Base-by-base conservation (phyloP, 1,140 invertebrate genomes). In the Scaptomyza pallida region DNA sequence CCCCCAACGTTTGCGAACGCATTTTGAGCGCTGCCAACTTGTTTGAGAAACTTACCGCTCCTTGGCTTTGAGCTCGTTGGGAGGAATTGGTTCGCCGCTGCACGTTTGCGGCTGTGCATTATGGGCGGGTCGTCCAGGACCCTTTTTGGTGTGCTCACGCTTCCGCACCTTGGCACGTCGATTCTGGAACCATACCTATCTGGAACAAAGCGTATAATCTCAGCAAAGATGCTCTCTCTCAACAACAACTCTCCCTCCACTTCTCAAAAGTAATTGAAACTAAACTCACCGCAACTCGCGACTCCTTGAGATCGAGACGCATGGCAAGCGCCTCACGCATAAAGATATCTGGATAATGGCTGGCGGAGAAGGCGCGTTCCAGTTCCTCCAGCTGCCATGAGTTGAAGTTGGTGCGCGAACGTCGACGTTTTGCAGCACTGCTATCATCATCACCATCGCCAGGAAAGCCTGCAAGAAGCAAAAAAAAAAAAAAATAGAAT, bases 151-250 rank as follows among this genome's bases (percentile, higher is more conserved):
- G 93, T 99, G 98, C 92, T 99, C 99, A 92, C 98, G 98, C 93
- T 99, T 99, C 60, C 98, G 94, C 97, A 98, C 99, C 93, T 99
- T 99, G 12, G 99, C 99, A 54, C 99, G 93, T 50, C 99, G 94
- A 93, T 99, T 99, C 94, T 99, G 99, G 93, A 99, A 99, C 98
- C 98, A 99, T 62, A 99, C 99, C 98, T 99, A 91, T 91, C 89
- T 91, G 89, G 80, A 91, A 91, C 89, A 90, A 86, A 90, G 90
- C 76, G 89, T 82, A 91, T 89, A 90, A 91, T 91, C 89, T 91
- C 80, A 90, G 89, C 82, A 88, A 85, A 85, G 65, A 62, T 85
- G 81, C 55, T 17, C 23, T 26, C 23, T 30, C 26, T 8, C 26
- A 9, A 30, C 6, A 30, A 8, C 1, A 9, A 30, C 9, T 30